These are phyloP conservation scores for Lepidurus arcticus DNA, from an alignment of 1,140 invertebrate genomes.

Conservation along the genomic window DNA sequence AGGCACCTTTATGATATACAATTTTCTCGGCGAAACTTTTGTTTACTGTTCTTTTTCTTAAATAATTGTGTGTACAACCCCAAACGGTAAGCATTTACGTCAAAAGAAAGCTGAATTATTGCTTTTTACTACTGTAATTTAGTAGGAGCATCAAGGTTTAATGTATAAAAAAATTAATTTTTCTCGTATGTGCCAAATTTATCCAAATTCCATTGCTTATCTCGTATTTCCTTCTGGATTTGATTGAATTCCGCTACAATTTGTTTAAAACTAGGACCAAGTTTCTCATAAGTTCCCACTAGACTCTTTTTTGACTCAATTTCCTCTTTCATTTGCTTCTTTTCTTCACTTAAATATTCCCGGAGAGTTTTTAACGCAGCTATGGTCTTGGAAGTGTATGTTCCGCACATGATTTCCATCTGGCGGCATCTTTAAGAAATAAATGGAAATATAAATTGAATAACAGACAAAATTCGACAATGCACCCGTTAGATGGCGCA, in stretches of 20 bases:
- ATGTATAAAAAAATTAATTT: not conserved
- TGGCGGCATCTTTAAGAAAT: not conserved
- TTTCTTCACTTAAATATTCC: not conserved
- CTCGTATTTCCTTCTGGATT: not conserved
- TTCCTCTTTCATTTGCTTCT: not conserved
- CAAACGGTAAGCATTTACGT: too few species aligned
- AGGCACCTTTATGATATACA: constrained; percentile 22
- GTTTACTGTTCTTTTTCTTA: not conserved
- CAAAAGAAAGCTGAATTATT: too few species aligned
- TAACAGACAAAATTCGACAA: too few species aligned
- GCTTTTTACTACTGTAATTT: too few species aligned
- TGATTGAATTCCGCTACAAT: not conserved
- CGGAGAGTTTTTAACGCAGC: not conserved
- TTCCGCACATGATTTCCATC: not conserved
- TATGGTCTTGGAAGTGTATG: not conserved
- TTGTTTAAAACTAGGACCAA: not conserved
- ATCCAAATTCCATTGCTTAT: not conserved
- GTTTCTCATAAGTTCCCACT: not conserved
- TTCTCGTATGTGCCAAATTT: not conserved
- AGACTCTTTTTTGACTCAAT: not conserved
- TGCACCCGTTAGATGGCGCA: too few species aligned
- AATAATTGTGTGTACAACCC: too few species aligned
- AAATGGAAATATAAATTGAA: not conserved
- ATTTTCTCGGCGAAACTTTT: not conserved
- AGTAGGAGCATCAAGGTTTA: not conserved